phyloP scores from a whole-genome alignment of 1,140 invertebrate species.

The Stenopsyche tienmushanensis region DNA sequence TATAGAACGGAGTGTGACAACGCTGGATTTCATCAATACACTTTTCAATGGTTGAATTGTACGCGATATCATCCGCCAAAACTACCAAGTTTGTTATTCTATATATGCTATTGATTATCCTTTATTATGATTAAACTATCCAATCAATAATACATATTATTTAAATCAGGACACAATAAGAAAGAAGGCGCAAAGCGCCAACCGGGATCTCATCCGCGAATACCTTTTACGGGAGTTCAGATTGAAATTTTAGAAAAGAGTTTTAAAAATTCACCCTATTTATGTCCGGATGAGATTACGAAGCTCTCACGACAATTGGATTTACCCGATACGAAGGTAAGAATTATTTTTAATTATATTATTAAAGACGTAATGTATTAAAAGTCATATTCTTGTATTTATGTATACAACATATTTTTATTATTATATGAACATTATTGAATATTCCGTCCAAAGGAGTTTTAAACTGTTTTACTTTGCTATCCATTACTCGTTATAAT shows the following conservation, averaged over 20 bases:
- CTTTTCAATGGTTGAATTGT: conserved; percentile 62
- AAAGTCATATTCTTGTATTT: conserved; percentile 1
- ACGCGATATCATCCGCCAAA: conserved; percentile 70
- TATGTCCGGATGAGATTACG: conserved; percentile 49
- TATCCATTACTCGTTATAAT: no score
- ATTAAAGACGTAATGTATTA: not conserved
- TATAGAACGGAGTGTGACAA: conserved; percentile 22
- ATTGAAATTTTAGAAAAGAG: conserved; percentile 47
- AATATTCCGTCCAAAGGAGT: no score
- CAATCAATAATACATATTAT: conserved; percentile 9
- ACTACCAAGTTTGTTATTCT: conserved; percentile 57
- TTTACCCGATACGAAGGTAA: conserved; percentile 48
- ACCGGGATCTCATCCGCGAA: conserved; percentile 50
- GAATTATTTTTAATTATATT: not conserved
- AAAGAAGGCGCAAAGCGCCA: conserved; percentile 49
- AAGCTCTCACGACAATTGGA: conserved; percentile 44
- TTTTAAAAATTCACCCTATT: conserved; percentile 48
- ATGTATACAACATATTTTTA: conserved; percentile 4
- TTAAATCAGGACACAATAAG: conserved; percentile 43
- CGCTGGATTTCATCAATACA: conserved; percentile 24
- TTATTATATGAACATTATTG: not conserved
- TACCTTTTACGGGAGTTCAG: conserved; percentile 49
- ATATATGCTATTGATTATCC: not conserved
- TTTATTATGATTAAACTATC: not conserved
- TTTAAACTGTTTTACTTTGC: no score